A percentile compares a stretch with the other conserved stretches of the same genome.
These are phyloP conservation scores for Drosophila fuyamai DNA, from an alignment of 1,140 invertebrate species.

Conservation along the genomic window DNA sequence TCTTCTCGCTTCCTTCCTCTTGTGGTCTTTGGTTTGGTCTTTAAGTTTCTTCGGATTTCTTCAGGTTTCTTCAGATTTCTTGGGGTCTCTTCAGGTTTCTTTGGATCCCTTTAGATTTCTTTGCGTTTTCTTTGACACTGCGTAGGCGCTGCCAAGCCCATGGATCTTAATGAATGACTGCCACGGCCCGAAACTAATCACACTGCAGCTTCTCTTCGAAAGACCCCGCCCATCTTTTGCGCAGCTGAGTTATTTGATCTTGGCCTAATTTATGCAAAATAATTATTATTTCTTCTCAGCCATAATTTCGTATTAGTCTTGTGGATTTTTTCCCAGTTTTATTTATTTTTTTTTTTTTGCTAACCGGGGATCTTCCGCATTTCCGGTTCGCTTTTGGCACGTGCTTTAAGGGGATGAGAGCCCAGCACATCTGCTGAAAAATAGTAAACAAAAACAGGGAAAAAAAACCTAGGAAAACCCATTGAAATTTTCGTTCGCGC, in stretches of 20 bases:
- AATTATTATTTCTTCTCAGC: conserved; percentile 18
- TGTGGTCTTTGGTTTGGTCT: conserved; percentile 17
- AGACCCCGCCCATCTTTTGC: conserved; percentile 6
- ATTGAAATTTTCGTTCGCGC: conserved; percentile 58
- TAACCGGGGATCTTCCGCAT: conserved; percentile 34
- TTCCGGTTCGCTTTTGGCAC: conserved; percentile 54
- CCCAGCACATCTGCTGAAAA: conserved; percentile 11
- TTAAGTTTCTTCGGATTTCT: neutral
- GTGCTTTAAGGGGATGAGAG: conserved; percentile 32
- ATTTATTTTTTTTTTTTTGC: neutral
- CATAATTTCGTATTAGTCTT: conserved; percentile 16
- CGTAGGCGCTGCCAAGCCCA: conserved; percentile 67
- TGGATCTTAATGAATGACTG: conserved; percentile 72
- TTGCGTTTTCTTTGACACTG: conserved; percentile 57
- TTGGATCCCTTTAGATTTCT: conserved; percentile 6
- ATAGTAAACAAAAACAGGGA: conserved; percentile 6
- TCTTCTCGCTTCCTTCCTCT: conserved; percentile 12
- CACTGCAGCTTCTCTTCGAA: conserved; percentile 14
- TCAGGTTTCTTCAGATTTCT: conserved; percentile 13
- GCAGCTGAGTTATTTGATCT: conserved; percentile 53
- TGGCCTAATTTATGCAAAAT: conserved; percentile 70
- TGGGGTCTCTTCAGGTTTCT: conserved; percentile 7
- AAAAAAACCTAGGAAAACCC: conserved; percentile 36
- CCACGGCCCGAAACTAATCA: conserved; percentile 66
- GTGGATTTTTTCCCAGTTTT: neutral